Evolutionary conservation across 1,140 invertebrate species (phyloP).

Genomic region (Heliconius hermathena): DNA sequence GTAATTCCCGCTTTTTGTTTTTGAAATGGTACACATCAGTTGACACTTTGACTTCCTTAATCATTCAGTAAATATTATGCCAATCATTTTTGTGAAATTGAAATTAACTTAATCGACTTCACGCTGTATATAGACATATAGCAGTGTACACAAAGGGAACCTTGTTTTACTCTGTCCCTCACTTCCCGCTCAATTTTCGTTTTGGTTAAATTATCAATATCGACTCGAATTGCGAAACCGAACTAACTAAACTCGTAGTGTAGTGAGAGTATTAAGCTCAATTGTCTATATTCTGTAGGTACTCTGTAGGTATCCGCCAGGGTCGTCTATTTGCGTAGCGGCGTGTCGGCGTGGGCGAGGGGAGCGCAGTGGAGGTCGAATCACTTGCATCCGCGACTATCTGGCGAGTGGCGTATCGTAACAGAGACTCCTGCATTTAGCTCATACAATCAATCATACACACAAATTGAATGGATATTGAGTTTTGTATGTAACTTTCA

Average conservation of each 20-base stretch:
- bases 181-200: too few species aligned
- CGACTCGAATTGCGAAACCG: neutral
- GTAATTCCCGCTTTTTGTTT: constrained; percentile 4
- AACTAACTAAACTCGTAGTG: neutral
- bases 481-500: too few species aligned
- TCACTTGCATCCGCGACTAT: constrained; percentile 46
- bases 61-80: neutral
- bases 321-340: constrained; percentile 37
- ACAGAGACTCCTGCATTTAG: neutral
- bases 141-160: neutral
- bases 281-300: constrained; percentile 15
- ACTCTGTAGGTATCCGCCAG: constrained; percentile 8
- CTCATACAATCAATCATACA: neutral
- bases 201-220: too few species aligned
- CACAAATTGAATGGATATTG: too few species aligned
- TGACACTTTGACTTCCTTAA: neutral
- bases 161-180: neutral
- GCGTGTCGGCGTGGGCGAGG: constrained; percentile 14
- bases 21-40: neutral
- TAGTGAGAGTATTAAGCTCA: constrained; percentile 16
- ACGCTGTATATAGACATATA: neutral
- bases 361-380: constrained; percentile 48
- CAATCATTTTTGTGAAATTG: neutral
- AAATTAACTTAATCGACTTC: neutral
- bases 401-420: neutral